phyloP scores from a whole-genome alignment of 1,140 invertebrate species.

The Pseudomyrmex concolor region DNA sequence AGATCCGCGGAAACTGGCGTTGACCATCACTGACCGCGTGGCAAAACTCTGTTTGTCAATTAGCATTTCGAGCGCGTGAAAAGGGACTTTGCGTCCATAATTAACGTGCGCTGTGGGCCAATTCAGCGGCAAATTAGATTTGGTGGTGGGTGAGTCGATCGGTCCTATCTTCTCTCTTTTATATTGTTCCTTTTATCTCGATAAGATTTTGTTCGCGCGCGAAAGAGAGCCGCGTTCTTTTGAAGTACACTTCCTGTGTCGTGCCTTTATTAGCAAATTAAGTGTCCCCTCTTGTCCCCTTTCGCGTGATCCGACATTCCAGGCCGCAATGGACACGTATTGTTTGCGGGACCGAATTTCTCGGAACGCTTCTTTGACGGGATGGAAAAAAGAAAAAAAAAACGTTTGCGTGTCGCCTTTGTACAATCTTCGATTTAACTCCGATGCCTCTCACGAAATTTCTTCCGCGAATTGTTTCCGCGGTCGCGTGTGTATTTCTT shows the following conservation, averaged over 20 bases:
- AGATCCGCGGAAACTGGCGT: constrained; percentile 6
- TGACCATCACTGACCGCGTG: constrained; percentile 28
- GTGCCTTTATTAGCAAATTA: constrained; percentile 59
- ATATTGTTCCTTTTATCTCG: constrained; percentile 28
- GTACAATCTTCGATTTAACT: constrained; percentile 60
- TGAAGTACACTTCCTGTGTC: constrained; percentile 49
- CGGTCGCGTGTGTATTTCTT: constrained; percentile 8
- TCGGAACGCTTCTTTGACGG: constrained; percentile 28
- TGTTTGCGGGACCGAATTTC: constrained; percentile 51
- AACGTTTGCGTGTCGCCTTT: constrained; percentile 47
- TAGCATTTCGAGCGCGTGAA: constrained; percentile 53
- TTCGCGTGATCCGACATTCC: background rate
- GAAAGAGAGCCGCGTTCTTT: constrained; percentile 22
- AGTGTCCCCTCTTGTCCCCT: constrained; percentile 1
- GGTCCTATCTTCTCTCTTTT: constrained; percentile 27
- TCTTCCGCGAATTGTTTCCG: constrained; percentile 8
- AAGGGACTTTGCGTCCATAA: constrained; percentile 20
- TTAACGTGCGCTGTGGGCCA: constrained; percentile 52
- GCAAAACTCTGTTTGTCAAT: constrained; percentile 55
- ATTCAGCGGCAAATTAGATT: constrained; percentile 45
- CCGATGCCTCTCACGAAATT: constrained; percentile 2
- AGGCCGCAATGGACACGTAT: constrained; percentile 51
- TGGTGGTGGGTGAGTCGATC: constrained; percentile 20
- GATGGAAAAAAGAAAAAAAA: background rate
- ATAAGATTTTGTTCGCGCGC: constrained; percentile 29